Evolutionary conservation across 2,888 invertebrate genomes (phyloP), one percentile per base, ranked within the genome.

Genomic region (Timandra comae): DNA sequence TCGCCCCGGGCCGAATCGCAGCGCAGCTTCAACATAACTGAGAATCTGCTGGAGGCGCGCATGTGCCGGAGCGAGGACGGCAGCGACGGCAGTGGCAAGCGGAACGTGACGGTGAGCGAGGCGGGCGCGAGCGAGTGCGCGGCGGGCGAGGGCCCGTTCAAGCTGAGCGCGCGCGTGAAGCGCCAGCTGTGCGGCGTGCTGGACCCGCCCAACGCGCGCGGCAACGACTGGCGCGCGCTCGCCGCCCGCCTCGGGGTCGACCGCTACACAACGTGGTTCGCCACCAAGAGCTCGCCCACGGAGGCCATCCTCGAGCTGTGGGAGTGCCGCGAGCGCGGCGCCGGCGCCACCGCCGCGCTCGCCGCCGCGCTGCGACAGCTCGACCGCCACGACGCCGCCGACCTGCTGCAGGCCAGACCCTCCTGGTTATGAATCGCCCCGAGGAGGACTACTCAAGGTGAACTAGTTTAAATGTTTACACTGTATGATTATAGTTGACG

Each of bases 191-290:
- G 86, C 55, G 64, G 71, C 57, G 91, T 95, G 64, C 84, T 99
- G 56, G 98, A 99, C 79, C 95, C 96, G 13, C 97, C 98, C 2
- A 95, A 95, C 58, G 91, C 93, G 7, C 89, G 95, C 52, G 96
- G 97, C 28, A 97, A 96, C 70, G 98, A 99, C 75, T 99, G 99
- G 99, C 90, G 98, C 50, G 93, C 97, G 88, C 84, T 99, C 49
- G 98, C 98, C n/a, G 91, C 95, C 64, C 91, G 94, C 63, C 89
- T 99, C 32, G 93, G 93, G 58, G 96, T 97, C 35, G 97, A 98
- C 87, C 91, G 98, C 66, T 98, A 98, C 74, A 96, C 97, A 46
- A 97, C 97, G 66, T 98, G 95, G 88, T 98, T 99, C 69, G 98
- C 98, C 38, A 97, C 97, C 11, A 98, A 98, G 81, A 91, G 94